Evolutionary conservation across 2,113 vertebrate genomes (phyloP), one percentile per base, ranked within the genome.

Genomic region (Agapornis roseicollis): DNA sequence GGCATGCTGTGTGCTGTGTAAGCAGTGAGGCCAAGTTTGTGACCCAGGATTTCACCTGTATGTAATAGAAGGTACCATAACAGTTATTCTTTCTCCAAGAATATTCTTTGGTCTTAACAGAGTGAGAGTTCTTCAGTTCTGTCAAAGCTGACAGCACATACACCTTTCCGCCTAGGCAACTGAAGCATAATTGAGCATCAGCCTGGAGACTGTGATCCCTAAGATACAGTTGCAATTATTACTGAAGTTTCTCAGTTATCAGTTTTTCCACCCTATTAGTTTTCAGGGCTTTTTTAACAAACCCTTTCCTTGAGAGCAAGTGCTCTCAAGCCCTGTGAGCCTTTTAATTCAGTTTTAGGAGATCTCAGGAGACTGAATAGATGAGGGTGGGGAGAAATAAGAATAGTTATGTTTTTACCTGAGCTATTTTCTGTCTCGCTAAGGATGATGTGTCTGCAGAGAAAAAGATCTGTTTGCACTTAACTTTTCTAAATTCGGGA

Each of bases 361-460:
- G 47, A 89, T 24, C 13, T 39, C 41, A 89, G 70, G 53, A 85
- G 22, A 25, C 47, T 58, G 50, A 85, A 24, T 25, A 42, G 19
- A 28, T 83, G 41, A 3, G 2, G 20, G 20, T 13, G 0, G 0
- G 24, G 18, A 13, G 3, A 4, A 60, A 47, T 3, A 58, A 6
- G 14, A 72, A 2, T 17, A 72, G 49, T 65, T 85, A 33, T 22
- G 19, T 68, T 94, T 95, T 87, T 13, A 82, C n/a, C 63, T 56
- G 65, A 89, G 47, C 29, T 20, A 9, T 91, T 85, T 93, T 83
- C 71, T 92, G 10, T 78, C 46, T 84, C 66, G 29, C 50, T 74
- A 63, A 90, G 80, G 42, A 85, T 83, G 80, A 66, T 52, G 52
- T 60, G 33, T 70, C 78, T 72, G 31, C 52, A 81, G 84, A 84